These are phyloP conservation scores for Platerodrilus igneus DNA, from an alignment of 2,888 invertebrate genomes.

Conservation along the genomic window DNA sequence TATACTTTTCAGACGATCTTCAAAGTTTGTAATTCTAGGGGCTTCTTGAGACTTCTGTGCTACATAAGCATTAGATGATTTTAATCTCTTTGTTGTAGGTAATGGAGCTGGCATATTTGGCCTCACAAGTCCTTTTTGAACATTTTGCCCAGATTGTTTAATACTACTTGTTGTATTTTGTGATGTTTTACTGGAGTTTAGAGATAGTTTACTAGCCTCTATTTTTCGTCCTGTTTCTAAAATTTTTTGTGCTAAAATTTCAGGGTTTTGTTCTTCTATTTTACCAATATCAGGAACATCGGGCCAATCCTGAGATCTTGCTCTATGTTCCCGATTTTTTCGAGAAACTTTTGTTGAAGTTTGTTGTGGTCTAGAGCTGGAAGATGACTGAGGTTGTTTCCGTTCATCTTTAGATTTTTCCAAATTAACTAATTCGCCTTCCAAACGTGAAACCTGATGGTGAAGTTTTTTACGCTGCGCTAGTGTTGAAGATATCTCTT, in stretches of 20 bases:
- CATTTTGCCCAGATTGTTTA: constrained; percentile 21
- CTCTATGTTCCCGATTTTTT: constrained; percentile 66
- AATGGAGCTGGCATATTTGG: constrained; percentile 43
- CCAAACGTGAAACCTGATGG: constrained; percentile 72
- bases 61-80: constrained; percentile 25
- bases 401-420: constrained; percentile 68
- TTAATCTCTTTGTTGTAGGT: constrained; percentile 39
- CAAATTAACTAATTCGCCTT: constrained; percentile 70
- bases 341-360: constrained; percentile 48
- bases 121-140: constrained; percentile 35
- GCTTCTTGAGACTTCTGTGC: constrained; percentile 60
- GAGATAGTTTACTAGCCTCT: constrained; percentile 69
- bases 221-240: constrained; percentile 85
- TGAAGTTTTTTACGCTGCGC: constrained; percentile 80
- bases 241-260: constrained; percentile 84
- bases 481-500: constrained; percentile 81
- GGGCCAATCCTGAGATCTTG: constrained; percentile 86
- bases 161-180: constrained; percentile 28
- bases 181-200: constrained; percentile 31
- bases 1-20: constrained; percentile 82
- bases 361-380: constrained; percentile 37
- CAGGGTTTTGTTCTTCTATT: constrained; percentile 89
- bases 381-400: constrained; percentile 45
- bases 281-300: constrained; percentile 86
- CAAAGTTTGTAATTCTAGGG: constrained; percentile 82